phyloP scores from a whole-genome alignment of 1,140 invertebrate species.

The Zaprionus vittiger region DNA sequence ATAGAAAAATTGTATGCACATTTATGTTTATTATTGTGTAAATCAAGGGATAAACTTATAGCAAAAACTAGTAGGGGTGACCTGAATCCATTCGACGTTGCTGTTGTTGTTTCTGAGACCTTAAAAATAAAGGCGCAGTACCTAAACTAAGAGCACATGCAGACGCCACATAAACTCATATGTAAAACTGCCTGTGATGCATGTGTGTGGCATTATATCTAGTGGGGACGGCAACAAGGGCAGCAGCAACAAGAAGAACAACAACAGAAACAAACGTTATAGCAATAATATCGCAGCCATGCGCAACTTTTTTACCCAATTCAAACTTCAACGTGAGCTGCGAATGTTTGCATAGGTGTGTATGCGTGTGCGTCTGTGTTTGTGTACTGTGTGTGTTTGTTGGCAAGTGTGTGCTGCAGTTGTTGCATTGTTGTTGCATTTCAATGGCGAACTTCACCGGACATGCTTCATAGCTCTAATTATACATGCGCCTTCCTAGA shows the following conservation, averaged over 20 bases:
- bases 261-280: conserved; percentile 24
- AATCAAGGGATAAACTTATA: conserved; percentile 72
- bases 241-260: conserved; percentile 22
- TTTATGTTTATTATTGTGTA: conserved; percentile 80
- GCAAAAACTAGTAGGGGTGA: conserved; percentile 49
- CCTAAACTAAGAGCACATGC: conserved; percentile 36
- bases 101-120: conserved; percentile 23
- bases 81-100: conserved; percentile 1
- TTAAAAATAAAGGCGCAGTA: conserved; percentile 51
- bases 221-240: conserved; percentile 38
- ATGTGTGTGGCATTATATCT: conserved; percentile 76
- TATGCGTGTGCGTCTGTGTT: conserved; percentile 31
- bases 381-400: conserved; percentile 8
- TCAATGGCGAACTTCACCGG: conserved; percentile 82
- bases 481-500: conserved; percentile 79
- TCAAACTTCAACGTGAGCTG: conserved; percentile 39
- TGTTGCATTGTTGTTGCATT: conserved; percentile 60
- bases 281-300: conserved; percentile 45
- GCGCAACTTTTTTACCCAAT: conserved; percentile 54
- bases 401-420: conserved; percentile 18
- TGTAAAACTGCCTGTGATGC: conserved; percentile 55
- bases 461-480: conserved; percentile 83
- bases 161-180: conserved; percentile 53
- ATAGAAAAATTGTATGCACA: conserved; percentile 48
- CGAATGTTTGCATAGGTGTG: conserved; percentile 22